Base-by-base conservation (phyloP, 1,140 invertebrate species). In the Leptinotarsa lineolata region DNA sequence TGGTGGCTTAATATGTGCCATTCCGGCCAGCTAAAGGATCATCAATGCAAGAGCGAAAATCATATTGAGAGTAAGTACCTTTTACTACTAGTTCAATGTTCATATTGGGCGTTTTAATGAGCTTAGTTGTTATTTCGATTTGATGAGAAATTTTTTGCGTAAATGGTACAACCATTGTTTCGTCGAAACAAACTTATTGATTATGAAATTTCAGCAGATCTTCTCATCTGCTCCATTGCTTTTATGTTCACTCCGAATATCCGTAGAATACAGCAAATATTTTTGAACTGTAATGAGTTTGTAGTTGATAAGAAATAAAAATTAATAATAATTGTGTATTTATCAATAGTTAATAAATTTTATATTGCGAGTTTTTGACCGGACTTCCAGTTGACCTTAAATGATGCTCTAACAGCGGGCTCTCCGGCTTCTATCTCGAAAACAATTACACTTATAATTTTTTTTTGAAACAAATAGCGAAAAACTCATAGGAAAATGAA, bases 1-100 rank as follows among this genome's bases (percentile, higher is more conserved):
- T 83, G 81, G 81, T 83, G 82, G 81, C 72, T 83, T 68, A 83
- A 83, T 73, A 82, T 83, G 81, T 83, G 82, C 81, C 82, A 83
- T 75, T 83, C 82, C 74, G 82, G 81, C 76, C 66, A 68, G 66
- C 16, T 68, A 39, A 68, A 68, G 20, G 20, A 68, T 39, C 30
- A 44, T 16, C 21, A 48, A 39, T 39, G 44, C n/a, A 68, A 45
- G 15, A 22, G 45, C 39, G 30, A 45, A 18, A 54, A 54, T 54
- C 48, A 46, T 39, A 45, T 20, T 46, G 66, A 30, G 18, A 68
- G 66, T 68, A 45, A 54, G 48, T 54, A 54, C 48, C n/a, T 18
- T 18, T 39, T 39, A 39, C 2, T 11, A 11, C 30, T 39, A 39
- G 30, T 39, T 39, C 1, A 30, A 30, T 30, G 6, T 0, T 30